Base-by-base conservation (phyloP, 2,888 invertebrate species). In the Dryomyza anilis region DNA sequence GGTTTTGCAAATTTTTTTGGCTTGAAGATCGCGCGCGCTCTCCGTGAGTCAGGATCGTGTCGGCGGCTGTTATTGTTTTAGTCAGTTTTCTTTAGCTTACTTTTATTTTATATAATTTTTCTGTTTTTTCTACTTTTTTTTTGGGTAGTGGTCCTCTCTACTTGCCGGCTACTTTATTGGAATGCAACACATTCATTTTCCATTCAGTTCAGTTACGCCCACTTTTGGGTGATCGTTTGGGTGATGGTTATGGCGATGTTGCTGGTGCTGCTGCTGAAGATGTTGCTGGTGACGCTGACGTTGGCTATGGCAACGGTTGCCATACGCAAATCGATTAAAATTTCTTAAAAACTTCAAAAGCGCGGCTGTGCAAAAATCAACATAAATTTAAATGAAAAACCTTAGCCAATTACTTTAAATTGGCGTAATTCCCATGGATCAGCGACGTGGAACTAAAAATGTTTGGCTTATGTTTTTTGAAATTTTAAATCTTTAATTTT, bases 261-360 rank as follows among this genome's bases (percentile, higher is more conserved):
- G 7, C 21, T 55, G 33, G 45, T 5, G 16, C 2, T 66, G 21
- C 58, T 25, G 58, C 59, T 56, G 56, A 39, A 57, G 55, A 30
- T 16, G 36, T n/a, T 12, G 50, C 21, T 29, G 36, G 30, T 16
- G 30, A 43, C 29, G 29, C 57, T 25, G 59, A 61, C 59, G 61
- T 62, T 59, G 30, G 57, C 52, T 33, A 52, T 36, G 59, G 27
- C 29, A n/a, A 50, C 72, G 72, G 74, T 76, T 68, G 71, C 73
- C 74, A 77, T 80, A 81, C 80, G 78, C 76, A 81, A 81, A 81
- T 81, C 81, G 81, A 81, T 81, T 81, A 81, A 81, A 81, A 80
- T 79, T 81, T 77, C 69, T 71, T 58, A 67, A 55, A 48, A 65
- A 65, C 65, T 43, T 55, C 53, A 36, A 50, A 29, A 16, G 55